Evolutionary conservation across 2,888 invertebrate genomes (phyloP).

Genomic region (Sylvicola cinctus): DNA sequence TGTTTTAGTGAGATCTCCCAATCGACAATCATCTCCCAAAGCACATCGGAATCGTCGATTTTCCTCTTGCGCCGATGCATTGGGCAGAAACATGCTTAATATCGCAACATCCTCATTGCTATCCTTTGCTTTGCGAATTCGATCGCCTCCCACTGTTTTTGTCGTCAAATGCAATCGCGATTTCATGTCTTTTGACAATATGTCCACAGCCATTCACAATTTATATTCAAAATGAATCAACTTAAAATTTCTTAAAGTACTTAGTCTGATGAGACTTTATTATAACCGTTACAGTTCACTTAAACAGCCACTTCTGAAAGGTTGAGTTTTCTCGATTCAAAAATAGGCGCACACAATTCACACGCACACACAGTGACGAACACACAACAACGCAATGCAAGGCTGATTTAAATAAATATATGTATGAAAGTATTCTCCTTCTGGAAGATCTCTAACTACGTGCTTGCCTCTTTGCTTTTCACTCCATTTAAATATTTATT

Average conservation of each 20-base stretch:
- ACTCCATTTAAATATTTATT: no score
- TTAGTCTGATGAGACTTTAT: no score
- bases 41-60: conserved; percentile 62
- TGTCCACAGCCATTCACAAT: conserved; percentile 60
- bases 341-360: no score
- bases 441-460: no score
- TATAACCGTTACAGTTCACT: no score
- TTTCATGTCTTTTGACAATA: conserved; percentile 59
- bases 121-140: conserved; percentile 57
- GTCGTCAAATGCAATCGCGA: conserved; percentile 48
- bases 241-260: conserved; percentile 4
- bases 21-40: conserved; percentile 48
- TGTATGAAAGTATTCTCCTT: no score
- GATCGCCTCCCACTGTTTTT: conserved; percentile 64
- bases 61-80: conserved; percentile 35
- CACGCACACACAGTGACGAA: no score
- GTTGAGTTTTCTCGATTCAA: no score
- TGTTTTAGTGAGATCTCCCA: conserved; percentile 57
- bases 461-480: no score
- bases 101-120: conserved; percentile 76
- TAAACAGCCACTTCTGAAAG: no score
- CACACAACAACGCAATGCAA: no score
- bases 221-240: conserved; percentile 8
- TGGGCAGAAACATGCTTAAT: conserved; percentile 63
- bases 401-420: no score